Percentiles rank a stretch among this genome's conserved stretches.
phyloP scores from a whole-genome alignment of 2,113 vertebrate species.

The Himantopus leucocephalus region DNA sequence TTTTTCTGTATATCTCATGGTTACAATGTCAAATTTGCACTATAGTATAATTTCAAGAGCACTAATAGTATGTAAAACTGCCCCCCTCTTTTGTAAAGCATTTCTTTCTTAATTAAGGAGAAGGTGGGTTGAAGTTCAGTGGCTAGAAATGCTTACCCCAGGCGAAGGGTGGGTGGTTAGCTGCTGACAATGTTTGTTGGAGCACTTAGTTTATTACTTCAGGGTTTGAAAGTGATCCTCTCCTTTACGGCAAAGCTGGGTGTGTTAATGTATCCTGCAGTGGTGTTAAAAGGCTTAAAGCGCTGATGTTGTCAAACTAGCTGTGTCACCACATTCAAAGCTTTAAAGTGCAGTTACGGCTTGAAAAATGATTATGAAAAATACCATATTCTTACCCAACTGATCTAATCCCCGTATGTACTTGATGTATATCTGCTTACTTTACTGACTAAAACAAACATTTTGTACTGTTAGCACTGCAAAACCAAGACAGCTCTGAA shows the following conservation, averaged over 20 bases:
- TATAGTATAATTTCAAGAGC: neutral
- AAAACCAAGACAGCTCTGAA: neutral
- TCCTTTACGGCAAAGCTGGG: neutral
- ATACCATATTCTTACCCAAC: neutral
- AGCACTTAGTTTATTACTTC: neutral
- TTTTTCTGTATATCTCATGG: neutral
- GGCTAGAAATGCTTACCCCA: neutral
- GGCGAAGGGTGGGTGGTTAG: neutral
- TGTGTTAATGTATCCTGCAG: neutral
- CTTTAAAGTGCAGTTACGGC: neutral
- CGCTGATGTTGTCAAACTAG: neutral
- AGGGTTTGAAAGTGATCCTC: neutral
- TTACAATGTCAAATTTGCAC: neutral
- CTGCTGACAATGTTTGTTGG: neutral
- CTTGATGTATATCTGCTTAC: neutral
- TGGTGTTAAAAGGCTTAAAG: conserved; percentile 20
- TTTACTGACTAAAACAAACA: neutral
- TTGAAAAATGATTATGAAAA: neutral
- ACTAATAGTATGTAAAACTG: neutral
- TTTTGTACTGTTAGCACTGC: neutral
- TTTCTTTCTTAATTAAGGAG: neutral
- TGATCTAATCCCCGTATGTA: neutral
- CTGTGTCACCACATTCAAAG: conserved; percentile 18
- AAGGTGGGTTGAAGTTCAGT: neutral
- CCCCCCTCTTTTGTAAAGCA: neutral